Conservation (phyloP, 2,113 vertebrate genomes). For the Stomatorhinus ivindoensis region DNA sequence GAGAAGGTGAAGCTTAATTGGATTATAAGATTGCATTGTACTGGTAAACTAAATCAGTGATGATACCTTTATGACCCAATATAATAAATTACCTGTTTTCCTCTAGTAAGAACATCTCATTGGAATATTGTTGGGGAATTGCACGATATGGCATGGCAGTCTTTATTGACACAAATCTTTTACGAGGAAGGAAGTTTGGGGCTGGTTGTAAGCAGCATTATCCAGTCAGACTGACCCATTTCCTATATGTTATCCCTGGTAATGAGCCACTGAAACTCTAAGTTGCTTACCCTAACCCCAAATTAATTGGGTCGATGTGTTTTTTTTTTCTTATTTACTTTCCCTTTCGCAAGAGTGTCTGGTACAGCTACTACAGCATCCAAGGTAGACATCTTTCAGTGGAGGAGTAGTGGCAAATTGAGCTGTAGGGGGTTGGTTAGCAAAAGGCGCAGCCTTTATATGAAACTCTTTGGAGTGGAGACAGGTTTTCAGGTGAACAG, state of each 20-base stretch:
- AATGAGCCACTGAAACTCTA: neutral
- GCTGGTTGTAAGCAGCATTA: neutral
- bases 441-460: constrained; percentile 49
- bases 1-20: neutral
- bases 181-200: neutral
- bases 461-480: constrained; percentile 46
- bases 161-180: neutral
- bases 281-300: neutral
- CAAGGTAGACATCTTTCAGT: constrained; percentile 32
- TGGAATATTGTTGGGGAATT: neutral
- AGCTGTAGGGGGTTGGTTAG: constrained; percentile 33
- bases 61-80: neutral
- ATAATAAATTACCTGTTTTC: neutral
- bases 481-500: constrained; percentile 12
- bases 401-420: constrained; percentile 33
- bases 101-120: neutral
- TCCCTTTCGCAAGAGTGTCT: neutral
- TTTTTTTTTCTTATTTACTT: neutral
- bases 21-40: neutral
- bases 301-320: neutral
- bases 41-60: neutral
- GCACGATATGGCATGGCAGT: neutral
- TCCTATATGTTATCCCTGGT: neutral
- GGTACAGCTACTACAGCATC: neutral
- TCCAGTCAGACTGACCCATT: neutral